These are phyloP conservation scores for Crotophaga sulcirostris DNA, from an alignment of 2,113 vertebrate species.

Conservation along the genomic window DNA sequence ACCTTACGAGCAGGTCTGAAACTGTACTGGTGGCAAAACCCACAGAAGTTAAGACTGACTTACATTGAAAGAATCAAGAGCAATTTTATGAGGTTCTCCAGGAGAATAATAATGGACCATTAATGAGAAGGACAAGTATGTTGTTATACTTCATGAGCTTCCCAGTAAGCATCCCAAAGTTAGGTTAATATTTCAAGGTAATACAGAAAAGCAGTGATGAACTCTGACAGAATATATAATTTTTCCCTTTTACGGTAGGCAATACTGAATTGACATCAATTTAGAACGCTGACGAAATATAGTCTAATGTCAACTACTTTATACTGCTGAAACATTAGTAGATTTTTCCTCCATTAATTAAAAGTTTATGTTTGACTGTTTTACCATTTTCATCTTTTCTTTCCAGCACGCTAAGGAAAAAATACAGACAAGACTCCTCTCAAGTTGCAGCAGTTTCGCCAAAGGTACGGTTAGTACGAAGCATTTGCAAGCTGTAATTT, in stretches of 20 bases:
- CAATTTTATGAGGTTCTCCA: not conserved
- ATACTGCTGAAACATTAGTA: not conserved
- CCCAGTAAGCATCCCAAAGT: not conserved
- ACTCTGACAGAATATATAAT: not conserved
- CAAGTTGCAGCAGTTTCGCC: not conserved
- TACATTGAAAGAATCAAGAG: not conserved
- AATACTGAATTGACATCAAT: not conserved
- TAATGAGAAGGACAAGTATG: not conserved
- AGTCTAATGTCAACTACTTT: not conserved
- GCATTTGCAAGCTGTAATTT: not conserved
- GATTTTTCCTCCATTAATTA: not conserved
- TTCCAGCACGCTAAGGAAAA: not conserved
- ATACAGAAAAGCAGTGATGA: not conserved
- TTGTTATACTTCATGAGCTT: not conserved
- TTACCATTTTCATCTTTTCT: not conserved
- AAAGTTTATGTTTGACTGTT: not conserved
- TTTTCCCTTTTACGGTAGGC: not conserved
- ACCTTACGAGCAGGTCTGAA: not conserved
- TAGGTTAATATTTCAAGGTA: not conserved
- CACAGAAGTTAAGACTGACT: not conserved
- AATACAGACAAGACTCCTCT: not conserved
- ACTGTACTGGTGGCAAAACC: not conserved
- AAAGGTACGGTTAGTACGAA: not conserved
- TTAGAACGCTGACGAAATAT: not conserved
- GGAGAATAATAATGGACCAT: not conserved